Evolutionary conservation across 2,113 vertebrate genomes (phyloP).

Genomic region (Pogonocichla stellata): DNA sequence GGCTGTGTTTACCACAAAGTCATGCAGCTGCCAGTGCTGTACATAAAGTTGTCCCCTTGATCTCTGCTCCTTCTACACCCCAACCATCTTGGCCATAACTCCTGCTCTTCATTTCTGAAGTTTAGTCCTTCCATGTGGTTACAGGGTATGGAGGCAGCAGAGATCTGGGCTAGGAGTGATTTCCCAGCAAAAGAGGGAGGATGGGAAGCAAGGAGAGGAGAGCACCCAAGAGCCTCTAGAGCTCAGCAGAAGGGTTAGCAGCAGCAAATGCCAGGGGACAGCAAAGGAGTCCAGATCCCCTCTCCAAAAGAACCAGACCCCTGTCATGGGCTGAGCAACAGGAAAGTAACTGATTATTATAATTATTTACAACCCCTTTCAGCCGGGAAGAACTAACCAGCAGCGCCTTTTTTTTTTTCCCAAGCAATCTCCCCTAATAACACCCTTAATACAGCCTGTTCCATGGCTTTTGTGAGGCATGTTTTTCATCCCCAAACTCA

Average conservation of each 20-base stretch:
- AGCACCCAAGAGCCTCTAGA: neutral
- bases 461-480: conserved; percentile 13
- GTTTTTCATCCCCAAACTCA: conserved; percentile 57
- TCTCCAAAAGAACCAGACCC: neutral
- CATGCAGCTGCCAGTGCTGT: neutral
- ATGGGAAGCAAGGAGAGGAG: neutral
- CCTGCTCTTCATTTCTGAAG: neutral
- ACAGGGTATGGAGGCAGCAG: neutral
- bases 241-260: neutral
- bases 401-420: conserved; percentile 26
- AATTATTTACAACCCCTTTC: conserved; percentile 27
- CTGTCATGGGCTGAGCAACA: neutral
- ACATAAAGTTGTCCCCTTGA: neutral
- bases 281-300: neutral
- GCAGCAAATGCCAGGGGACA: neutral
- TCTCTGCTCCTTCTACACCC: neutral
- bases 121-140: neutral
- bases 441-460: conserved; percentile 35
- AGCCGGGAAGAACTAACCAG: neutral
- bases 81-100: neutral
- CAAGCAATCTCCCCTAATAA: conserved; percentile 47
- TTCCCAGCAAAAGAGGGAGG: neutral
- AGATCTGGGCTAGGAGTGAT: neutral
- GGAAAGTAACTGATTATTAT: neutral
- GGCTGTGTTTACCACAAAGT: neutral